Base-by-base conservation (phyloP, 1,140 invertebrate species). In the Holcopasites calliopsidis region DNA sequence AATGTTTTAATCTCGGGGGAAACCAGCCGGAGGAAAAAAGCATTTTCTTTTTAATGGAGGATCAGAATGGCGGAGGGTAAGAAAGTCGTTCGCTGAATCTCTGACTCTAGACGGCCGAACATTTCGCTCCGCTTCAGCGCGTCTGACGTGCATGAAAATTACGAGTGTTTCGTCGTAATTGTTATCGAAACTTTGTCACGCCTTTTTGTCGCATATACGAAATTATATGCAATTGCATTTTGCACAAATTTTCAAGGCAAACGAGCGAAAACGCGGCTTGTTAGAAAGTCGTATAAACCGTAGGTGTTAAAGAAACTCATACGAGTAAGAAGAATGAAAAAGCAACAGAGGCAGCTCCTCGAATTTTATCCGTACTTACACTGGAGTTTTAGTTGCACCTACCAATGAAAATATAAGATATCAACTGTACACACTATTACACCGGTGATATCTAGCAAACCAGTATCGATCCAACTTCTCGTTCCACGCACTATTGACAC, bases 1-100 rank as follows among this genome's bases (percentile, higher is more conserved):
- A 87, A 85, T 85, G 82, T 86, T 86, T 87, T 87, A 87, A 87
- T 86, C 85, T 80, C 80, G 61, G 44, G 82, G 81, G 79, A 82
- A 75, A 70, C 70, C 76, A 72, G 61, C 42, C 64, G 70, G 21
- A 55, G 52, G 61, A 68, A 80, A 58, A 82, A 76, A 82, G 75
- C 78, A 76, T 84, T 87, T 79, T 83, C 80, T 83, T 85, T 85
- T 85, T 85, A 81, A 83, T 84, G 83, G 82, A 79, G 81, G 66
- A 62, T 55, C 65, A 55, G 40, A 35, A 70, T 76, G 52, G 18
- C 54, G 58, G 50, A 77, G 71, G 76, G 68, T 62, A 72, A 71
- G 73, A 55, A 47, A 65, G 52, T 58, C 50, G n/a, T 61, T 47
- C 35, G 33, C 38, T 52, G 47, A 60, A 64, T 68, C 79, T 42